Base-by-base conservation (phyloP, 1,140 invertebrate genomes). In the Drosophila sechellia region DNA sequence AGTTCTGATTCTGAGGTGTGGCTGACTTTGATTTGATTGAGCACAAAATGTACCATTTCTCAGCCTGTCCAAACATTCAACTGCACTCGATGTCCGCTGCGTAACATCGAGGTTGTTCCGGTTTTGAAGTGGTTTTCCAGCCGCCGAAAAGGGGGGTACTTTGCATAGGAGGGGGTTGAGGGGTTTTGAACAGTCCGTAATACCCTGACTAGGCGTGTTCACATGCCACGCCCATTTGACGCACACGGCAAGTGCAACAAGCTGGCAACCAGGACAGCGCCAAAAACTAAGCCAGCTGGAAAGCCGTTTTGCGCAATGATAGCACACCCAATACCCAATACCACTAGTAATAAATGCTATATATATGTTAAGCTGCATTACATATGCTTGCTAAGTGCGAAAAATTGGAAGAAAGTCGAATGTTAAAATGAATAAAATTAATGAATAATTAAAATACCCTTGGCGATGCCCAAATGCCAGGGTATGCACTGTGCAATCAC, bases 401-500 rank as follows among this genome's bases (percentile, higher is more conserved):
- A 37, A 37, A 37, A 4, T 31, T 31, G 0, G 0, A 4, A 37
- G 4, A 37, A 37, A 13, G 11, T 37, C 2, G 0, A 31, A 8
- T 31, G 27, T 31, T 2, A 31, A 1, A 31, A 31, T 31, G n/a
- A n/a, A n/a, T n/a, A n/a, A n/a, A n/a, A n/a, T n/a, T n/a, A n/a
- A n/a, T n/a, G n/a, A n/a, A n/a, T n/a, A n/a, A n/a, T n/a, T n/a
- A n/a, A n/a, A n/a, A n/a, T n/a, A n/a, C n/a, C n/a, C n/a, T n/a
- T n/a, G n/a, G n/a, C n/a, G n/a, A n/a, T n/a, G n/a, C n/a, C n/a
- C n/a, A n/a, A n/a, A 20, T 15, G 0, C 12, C 25, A 27, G 37
- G 15, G 22, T 34, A 64, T 57, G 49, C 77, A 74, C 77, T 50
- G 73, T 85, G 77, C 81, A 85, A 66, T 84, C 71, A 50, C 59